Percentiles rank a stretch among this genome's conserved stretches.
Evolutionary conservation across 2,888 invertebrate species (phyloP).

Genomic region (Pyralis farinalis): DNA sequence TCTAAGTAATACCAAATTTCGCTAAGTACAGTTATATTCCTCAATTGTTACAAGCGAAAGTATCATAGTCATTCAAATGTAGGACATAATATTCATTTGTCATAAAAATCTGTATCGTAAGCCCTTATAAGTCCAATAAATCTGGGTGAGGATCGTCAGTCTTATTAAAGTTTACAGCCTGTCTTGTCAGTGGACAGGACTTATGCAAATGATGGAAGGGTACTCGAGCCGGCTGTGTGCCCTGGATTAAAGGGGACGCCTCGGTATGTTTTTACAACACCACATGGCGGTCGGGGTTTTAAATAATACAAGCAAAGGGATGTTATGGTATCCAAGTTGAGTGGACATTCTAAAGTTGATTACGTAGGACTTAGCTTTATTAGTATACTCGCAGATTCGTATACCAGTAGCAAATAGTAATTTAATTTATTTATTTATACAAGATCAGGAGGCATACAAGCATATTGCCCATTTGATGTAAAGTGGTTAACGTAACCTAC

Average conservation of each 20-base stretch:
- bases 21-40: too few species aligned
- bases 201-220: constrained; percentile 74
- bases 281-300: constrained; percentile 20
- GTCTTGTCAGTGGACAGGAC: constrained; percentile 63
- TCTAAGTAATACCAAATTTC: too few species aligned
- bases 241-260: constrained; percentile 21
- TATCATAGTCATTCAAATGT: too few species aligned
- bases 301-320: constrained; percentile 5
- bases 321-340: constrained; percentile 4
- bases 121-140: constrained; percentile 48
- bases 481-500: too few species aligned
- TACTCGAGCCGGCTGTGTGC: constrained; percentile 33
- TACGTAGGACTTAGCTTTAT: constrained; percentile 2
- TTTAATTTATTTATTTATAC: too few species aligned
- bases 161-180: constrained; percentile 64
- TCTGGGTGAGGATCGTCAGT: constrained; percentile 49
- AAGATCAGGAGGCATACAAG: too few species aligned
- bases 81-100: too few species aligned
- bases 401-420: too few species aligned
- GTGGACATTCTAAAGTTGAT: constrained; percentile 4
- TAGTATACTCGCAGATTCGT: too few species aligned
- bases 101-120: constrained; percentile 32
- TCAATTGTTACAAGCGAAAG: too few species aligned
- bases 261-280: constrained; percentile 26
- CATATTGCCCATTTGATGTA: too few species aligned